Evolutionary conservation across 2,113 vertebrate species (phyloP), one percentile per base, ranked within the genome.

Genomic region (Corythornis vintsioides): DNA sequence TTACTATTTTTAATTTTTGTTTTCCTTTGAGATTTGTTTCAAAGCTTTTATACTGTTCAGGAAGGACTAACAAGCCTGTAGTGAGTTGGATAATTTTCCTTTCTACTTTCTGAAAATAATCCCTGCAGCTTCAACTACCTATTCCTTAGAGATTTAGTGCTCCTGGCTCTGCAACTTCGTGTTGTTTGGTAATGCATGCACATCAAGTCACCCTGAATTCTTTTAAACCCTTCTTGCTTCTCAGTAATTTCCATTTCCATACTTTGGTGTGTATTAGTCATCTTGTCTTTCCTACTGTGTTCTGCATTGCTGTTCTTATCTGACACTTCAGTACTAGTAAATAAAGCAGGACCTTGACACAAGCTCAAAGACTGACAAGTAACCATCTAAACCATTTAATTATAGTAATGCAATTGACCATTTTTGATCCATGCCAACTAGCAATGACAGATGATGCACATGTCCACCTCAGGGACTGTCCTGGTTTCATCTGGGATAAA

Each of bases 401-500:
- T 56, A 18, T 19, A 3, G 8, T 47, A 42, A 15, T 59, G 77
- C 9, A 47, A 29, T 0, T 52, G 22, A 35, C 42, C 0, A 1
- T 4, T 29, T 74, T 60, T 52, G 69, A 47, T 20, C 45, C 22
- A 8, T 28, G 9, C 6, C 66, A 47, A 56, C 33, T 9, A 33
- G 2, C 5, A 5, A 3, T 81, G 61, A 43, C 17, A 47, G 43
- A 38, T 0, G 0, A 64, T 35, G 12, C 7, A 20, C 7, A 0
- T 3, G 5, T 11, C 10, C 53, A 53, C 17, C 12, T 48, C 52
- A 64, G 31, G 33, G 16, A 52, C 33, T 19, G 24, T 38, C 8
- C n/a, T 70, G 7, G 47, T 70, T 70, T 70, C 11, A 17, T 15
- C n/a, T 50, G 45, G 22, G n/a, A 35, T 26, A 69, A 22, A 69